phyloP scores from a whole-genome alignment of 2,888 invertebrate species.

The Ennomos quercinarius region DNA sequence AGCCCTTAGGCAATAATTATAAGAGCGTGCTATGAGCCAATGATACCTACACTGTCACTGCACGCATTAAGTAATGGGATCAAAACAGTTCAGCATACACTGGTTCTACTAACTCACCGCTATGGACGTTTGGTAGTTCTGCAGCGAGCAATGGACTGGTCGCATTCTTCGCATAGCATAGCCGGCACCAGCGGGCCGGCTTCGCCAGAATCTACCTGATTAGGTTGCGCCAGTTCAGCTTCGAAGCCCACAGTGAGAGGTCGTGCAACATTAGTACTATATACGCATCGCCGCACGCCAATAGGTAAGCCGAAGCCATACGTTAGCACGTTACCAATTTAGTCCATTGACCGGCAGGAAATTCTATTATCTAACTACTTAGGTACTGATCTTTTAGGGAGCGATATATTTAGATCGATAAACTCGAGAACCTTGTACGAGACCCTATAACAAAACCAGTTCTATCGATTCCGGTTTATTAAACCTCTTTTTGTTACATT shows the following conservation, averaged over 20 bases:
- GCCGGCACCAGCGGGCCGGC: conserved; percentile 1
- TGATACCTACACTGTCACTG: conserved; percentile 4
- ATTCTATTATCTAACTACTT: conserved; percentile 41
- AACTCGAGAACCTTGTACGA: conserved; percentile 29
- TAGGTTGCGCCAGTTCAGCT: conserved; percentile 35
- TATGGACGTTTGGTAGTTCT: too few relatives aligned
- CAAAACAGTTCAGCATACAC: conserved; percentile 3
- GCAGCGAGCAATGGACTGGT: conserved; percentile 12
- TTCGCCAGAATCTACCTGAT: conserved; percentile 1
- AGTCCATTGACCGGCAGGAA: conserved; percentile 54
- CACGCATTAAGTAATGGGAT: conserved; percentile 11
- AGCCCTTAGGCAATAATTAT: conserved; percentile 16
- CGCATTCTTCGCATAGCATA: conserved; percentile 4
- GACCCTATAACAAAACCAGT: conserved; percentile 27
- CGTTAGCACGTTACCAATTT: conserved; percentile 42
- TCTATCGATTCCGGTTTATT: conserved; percentile 18
- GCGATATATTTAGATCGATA: conserved; percentile 13
- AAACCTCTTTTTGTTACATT: conserved; percentile 19
- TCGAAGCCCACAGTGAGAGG: conserved; percentile 29
- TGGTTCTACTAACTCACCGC: background rate
- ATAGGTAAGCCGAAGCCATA: conserved; percentile 55
- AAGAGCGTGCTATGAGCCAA: conserved; percentile 15
- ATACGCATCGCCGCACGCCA: conserved; percentile 8
- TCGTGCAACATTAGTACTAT: conserved; percentile 14
- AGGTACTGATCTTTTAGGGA: conserved; percentile 35